Base-by-base conservation (phyloP, 2,113 vertebrate species). In the Passer domesticus region DNA sequence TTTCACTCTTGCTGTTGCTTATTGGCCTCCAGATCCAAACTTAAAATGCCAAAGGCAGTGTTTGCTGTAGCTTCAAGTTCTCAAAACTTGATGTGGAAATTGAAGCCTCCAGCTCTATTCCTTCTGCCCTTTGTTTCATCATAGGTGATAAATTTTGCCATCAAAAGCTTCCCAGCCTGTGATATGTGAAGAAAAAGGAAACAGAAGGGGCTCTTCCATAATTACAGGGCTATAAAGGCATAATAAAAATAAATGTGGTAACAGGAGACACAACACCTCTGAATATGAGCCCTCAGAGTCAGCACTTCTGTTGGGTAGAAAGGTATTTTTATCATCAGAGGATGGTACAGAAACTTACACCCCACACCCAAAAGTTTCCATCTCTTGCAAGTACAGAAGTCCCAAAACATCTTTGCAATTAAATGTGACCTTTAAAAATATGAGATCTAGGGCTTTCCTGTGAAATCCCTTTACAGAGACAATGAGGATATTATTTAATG, bases 161-260 rank as follows among this genome's bases (percentile, higher is more conserved):
- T 91, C 81, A 62, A 67, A 95, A 90, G 17, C 64, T 68, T 90
- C 75, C 47, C 82, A 93, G 87, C 44, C 69, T 64, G 56, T 63
- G 90, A 59, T 60, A 44, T 19, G 56, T 43, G 83, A 88, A 47
- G 88, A 79, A 53, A 79, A 63, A 93, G 72, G 88, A 83, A 91
- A 49, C 59, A 56, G 66, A 93, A 75, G 41, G 66, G 75, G 75
- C 39, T 88, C 75, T 92, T 83, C 90, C 69, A 46, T 80, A 93
- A 83, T 88, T 89, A 56, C 18, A 44, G 52, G 62, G 56, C 73
- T 90, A 59, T 70, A 73, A 60, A 86, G 82, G 80, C 79, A 63
- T 94, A 93, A 95, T 72, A 90, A 94, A 96, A 95, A 91, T 86
- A 88, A 92, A 89, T 15, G 46, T 89, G 87, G 58, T 89, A 92